Conservation (phyloP, 1,140 invertebrate genomes). For the Zophobas morio region DNA sequence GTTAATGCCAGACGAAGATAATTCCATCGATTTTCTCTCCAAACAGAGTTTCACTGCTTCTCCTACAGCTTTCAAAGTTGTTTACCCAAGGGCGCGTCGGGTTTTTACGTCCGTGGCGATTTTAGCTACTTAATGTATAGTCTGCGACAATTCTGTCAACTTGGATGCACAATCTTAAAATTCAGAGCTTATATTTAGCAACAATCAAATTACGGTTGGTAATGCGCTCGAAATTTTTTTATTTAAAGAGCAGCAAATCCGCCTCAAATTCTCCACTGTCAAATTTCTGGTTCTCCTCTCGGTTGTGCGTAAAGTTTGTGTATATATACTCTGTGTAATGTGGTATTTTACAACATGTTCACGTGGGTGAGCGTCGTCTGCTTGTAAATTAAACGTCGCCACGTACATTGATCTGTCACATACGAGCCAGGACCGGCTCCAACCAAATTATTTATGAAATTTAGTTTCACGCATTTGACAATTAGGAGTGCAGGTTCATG, state of each 20-base stretch:
- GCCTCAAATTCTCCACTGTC: not conserved
- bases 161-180: too few species aligned
- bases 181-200: too few species aligned
- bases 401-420: conserved; percentile 15
- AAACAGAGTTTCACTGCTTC: conserved; percentile 15
- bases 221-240: not conserved
- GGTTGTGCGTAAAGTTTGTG: not conserved
- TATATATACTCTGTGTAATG: conserved; percentile 17
- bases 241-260: not conserved
- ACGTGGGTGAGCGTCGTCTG: conserved; percentile 38
- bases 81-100: not conserved
- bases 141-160: too few species aligned
- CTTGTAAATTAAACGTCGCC: conserved; percentile 33
- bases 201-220: not conserved
- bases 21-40: conserved; percentile 20
- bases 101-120: not conserved
- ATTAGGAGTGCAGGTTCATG: conserved; percentile 1
- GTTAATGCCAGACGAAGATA: conserved; percentile 9
- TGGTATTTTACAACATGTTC: conserved; percentile 33
- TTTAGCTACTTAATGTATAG: too few species aligned
- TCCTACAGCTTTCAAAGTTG: conserved; percentile 10
- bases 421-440: conserved; percentile 12
- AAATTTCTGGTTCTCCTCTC: too few species aligned
- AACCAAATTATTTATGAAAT: conserved; percentile 6
- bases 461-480: too few species aligned